Evolutionary conservation across 2,797 vertebrate species (phyloP).

Genomic region (Phoebastria nigripes): DNA sequence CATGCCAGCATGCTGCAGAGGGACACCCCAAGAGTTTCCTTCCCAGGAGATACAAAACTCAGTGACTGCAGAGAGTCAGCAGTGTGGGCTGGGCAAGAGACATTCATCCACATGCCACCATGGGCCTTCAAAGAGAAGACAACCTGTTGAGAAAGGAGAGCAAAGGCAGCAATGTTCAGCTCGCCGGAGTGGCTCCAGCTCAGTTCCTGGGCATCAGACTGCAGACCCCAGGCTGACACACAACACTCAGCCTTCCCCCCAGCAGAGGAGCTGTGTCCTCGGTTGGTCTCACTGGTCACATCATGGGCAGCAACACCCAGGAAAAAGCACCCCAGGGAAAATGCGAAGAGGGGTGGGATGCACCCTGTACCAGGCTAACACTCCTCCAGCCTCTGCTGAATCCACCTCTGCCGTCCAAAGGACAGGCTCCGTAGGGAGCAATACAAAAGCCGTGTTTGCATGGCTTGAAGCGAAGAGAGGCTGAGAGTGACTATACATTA

Average conservation of each 20-base stretch:
- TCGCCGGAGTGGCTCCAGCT: not conserved
- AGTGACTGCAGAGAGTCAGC: not conserved
- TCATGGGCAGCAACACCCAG: not conserved
- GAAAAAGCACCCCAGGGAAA: not conserved
- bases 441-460: not conserved
- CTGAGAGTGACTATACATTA: not conserved
- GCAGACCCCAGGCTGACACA: not conserved
- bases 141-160: not conserved
- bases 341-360: not conserved
- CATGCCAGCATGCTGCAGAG: not conserved
- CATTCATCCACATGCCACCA: not conserved
- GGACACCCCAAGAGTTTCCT: not conserved
- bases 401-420: not conserved
- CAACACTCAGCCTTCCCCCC: not conserved
- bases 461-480: not conserved
- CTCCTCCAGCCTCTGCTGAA: not conserved
- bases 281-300: not conserved
- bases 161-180: not conserved
- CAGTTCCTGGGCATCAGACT: not conserved
- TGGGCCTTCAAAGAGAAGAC: not conserved
- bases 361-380: not conserved
- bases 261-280: not conserved
- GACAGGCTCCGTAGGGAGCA: not conserved
- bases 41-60: not conserved
- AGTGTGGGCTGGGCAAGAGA: not conserved